Evolutionary conservation across 1,140 invertebrate species (phyloP).

Genomic region (Tribolium madens): DNA sequence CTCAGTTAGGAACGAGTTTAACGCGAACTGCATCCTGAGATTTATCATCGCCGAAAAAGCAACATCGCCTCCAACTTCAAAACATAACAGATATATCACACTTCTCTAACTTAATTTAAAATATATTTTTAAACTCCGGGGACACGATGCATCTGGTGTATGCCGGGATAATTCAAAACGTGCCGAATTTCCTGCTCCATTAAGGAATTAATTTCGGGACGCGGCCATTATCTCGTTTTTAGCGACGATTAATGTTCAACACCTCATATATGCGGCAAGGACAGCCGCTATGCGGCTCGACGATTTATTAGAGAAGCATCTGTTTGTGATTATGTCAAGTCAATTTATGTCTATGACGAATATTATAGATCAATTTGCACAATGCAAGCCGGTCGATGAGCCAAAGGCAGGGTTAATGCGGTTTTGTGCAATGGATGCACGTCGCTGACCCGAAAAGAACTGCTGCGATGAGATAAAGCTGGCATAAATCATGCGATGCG

Average conservation of each 20-base stretch:
- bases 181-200: neutral
- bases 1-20: conserved; percentile 24
- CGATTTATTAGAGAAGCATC: conserved; percentile 25
- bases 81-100: conserved; percentile 20
- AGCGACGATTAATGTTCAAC: conserved; percentile 30
- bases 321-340: conserved; percentile 37
- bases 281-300: conserved; percentile 11
- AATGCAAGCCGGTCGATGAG: neutral
- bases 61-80: conserved; percentile 12
- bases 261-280: conserved; percentile 26
- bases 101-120: conserved; percentile 28
- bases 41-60: conserved; percentile 28
- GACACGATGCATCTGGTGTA: conserved; percentile 9
- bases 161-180: neutral
- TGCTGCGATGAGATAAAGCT: neutral
- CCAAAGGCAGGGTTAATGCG: neutral
- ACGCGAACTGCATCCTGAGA: conserved; percentile 21
- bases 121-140: conserved; percentile 21
- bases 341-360: conserved; percentile 32
- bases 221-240: conserved; percentile 20
- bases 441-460: conserved; percentile 4
- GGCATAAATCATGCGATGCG: neutral
- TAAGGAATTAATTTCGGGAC: conserved; percentile 29
- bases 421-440: conserved; percentile 1
- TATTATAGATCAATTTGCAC: conserved; percentile 29